These are phyloP conservation scores for Lampris incognitus DNA, from an alignment of 2,113 vertebrate species.

Conservation along the genomic window DNA sequence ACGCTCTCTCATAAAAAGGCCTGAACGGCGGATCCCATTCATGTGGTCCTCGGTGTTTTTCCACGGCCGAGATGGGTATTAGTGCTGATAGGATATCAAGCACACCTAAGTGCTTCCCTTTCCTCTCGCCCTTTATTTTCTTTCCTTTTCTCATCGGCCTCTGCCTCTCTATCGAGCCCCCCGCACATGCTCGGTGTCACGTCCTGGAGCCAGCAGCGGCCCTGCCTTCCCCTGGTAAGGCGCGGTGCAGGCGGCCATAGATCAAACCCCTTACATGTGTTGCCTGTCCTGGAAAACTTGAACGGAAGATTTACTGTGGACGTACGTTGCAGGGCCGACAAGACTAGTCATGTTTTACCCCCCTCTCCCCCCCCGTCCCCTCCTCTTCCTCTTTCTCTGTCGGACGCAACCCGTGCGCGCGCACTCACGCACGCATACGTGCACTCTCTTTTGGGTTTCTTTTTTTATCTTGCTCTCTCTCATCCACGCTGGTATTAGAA, in stretches of 20 bases:
- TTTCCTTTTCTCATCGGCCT: constrained; percentile 76
- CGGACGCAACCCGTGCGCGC: neutral
- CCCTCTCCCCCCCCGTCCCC: neutral
- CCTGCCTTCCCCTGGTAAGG: constrained; percentile 59
- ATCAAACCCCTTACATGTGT: constrained; percentile 50
- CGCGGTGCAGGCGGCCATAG: constrained; percentile 25
- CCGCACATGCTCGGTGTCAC: constrained; percentile 74
- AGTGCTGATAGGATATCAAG: constrained; percentile 76
- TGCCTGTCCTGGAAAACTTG: constrained; percentile 27
- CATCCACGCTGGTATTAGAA: neutral
- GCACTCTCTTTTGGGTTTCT: neutral
- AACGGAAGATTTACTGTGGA: constrained; percentile 46
- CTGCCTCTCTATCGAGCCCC: constrained; percentile 67
- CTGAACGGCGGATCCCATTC: constrained; percentile 48
- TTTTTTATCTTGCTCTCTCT: neutral
- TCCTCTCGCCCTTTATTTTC: constrained; percentile 77
- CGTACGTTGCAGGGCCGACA: constrained; percentile 21
- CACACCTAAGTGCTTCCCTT: constrained; percentile 81
- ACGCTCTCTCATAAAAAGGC: constrained; percentile 19
- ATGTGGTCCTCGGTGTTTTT: constrained; percentile 64
- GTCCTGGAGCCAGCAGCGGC: constrained; percentile 73
- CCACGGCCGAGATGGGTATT: constrained; percentile 72
- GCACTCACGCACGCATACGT: constrained; percentile 1
- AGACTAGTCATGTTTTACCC: constrained; percentile 42
- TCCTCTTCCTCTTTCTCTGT: neutral